phyloP scores from a whole-genome alignment of 1,140 invertebrate species.

The Drosophila micromelanica region DNA sequence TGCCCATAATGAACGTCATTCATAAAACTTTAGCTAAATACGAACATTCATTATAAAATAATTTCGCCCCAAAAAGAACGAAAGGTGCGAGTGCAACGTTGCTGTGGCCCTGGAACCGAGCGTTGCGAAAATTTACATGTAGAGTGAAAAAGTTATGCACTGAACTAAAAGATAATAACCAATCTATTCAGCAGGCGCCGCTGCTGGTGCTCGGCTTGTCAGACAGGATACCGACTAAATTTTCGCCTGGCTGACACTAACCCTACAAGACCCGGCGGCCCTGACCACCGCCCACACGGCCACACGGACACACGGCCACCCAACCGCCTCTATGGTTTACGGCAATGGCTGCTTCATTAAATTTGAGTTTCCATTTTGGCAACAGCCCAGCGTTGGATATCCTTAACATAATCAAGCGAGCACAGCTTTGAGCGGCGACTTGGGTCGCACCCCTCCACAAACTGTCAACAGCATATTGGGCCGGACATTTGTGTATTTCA shows the following conservation, averaged over 20 bases:
- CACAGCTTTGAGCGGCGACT: slow-evolving; percentile 15
- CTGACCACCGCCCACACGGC: neutral
- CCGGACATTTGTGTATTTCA: slow-evolving; percentile 51
- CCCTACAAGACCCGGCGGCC: neutral
- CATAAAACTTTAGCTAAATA: slow-evolving; percentile 82
- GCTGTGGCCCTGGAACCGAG: slow-evolving; percentile 13
- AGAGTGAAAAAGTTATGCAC: slow-evolving; percentile 80
- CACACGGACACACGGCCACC: no score
- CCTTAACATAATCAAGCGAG: slow-evolving; percentile 5
- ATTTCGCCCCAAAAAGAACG: slow-evolving; percentile 57
- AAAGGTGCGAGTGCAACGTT: slow-evolving; percentile 32
- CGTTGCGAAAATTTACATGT: slow-evolving; percentile 67
- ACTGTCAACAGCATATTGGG: slow-evolving; percentile 22
- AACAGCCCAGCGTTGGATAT: slow-evolving; percentile 1
- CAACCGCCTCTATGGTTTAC: neutral
- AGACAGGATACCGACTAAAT: slow-evolving; percentile 19
- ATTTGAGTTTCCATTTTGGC: slow-evolving; percentile 57
- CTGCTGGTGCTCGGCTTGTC: neutral
- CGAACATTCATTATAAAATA: slow-evolving; percentile 83
- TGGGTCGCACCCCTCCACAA: neutral
- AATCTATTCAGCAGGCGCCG: slow-evolving; percentile 54
- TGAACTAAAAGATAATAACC: slow-evolving; percentile 79
- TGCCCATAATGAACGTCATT: slow-evolving; percentile 74
- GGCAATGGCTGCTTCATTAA: slow-evolving; percentile 62
- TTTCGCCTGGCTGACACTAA: slow-evolving; percentile 1